Evolutionary conservation across 2,888 invertebrate species (phyloP).

Genomic region (Zaprionus lineosus): DNA sequence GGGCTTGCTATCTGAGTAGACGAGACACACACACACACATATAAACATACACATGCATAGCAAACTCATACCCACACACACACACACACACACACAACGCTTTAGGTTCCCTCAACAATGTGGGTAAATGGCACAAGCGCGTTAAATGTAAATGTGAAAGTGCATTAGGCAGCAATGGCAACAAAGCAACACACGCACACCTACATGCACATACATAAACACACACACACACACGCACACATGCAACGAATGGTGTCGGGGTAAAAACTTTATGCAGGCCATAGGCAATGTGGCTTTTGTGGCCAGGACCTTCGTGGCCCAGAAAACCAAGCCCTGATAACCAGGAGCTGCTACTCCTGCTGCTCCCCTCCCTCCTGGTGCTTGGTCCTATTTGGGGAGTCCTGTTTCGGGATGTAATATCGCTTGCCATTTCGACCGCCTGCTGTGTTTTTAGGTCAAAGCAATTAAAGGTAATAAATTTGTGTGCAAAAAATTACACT

Average conservation of each 20-base stretch:
- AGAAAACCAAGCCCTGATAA: not conserved
- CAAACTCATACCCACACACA: too few relatives aligned
- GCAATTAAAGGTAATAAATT: constrained; percentile 80
- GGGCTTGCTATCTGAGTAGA: constrained; percentile 29
- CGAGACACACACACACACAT: not conserved
- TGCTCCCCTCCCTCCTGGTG: too few relatives aligned
- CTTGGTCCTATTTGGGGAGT: too few relatives aligned
- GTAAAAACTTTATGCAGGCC: constrained; percentile 54
- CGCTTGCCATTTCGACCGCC: constrained; percentile 23
- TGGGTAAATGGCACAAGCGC: constrained; percentile 70
- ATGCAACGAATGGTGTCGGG: not conserved
- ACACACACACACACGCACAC: not conserved
- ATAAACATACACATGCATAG: not conserved
- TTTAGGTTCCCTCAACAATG: constrained; percentile 26
- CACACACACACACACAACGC: not conserved
- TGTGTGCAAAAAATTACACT: constrained; percentile 67
- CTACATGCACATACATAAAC: too few relatives aligned
- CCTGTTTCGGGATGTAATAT: too few relatives aligned
- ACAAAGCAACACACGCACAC: not conserved
- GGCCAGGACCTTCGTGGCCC: constrained; percentile 43
- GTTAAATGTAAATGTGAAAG: constrained; percentile 57
- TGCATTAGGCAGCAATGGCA: constrained; percentile 63
- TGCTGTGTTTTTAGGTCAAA: constrained; percentile 77
- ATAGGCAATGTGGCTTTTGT: constrained; percentile 72
- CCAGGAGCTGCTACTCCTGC: constrained; percentile 24